Evolutionary conservation across 2,113 vertebrate species (phyloP).

Genomic region (Syngnathus floridae): DNA sequence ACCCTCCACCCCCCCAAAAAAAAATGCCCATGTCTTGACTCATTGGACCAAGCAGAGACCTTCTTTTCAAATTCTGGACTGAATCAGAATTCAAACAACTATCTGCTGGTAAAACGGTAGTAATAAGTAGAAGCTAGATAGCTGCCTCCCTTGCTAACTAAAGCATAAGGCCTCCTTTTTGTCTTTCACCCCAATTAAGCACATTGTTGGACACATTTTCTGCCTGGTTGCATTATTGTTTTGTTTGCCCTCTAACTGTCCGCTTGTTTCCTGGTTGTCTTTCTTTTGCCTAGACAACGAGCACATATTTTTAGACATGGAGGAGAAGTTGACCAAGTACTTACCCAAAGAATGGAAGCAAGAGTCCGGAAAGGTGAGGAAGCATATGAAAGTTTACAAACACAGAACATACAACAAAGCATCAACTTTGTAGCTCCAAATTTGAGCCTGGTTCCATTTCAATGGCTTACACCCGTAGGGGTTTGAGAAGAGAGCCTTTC

Average conservation of each 20-base stretch:
- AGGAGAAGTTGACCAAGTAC: slow-evolving; percentile 83
- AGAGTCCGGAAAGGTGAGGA: slow-evolving; percentile 71
- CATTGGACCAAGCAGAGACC: slow-evolving; percentile 25
- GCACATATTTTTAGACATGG: slow-evolving; percentile 83
- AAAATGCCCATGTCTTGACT: slow-evolving; percentile 42
- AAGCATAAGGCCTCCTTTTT: slow-evolving; percentile 32
- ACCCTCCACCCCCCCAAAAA: not conserved
- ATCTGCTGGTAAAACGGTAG: not conserved
- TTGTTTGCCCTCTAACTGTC: slow-evolving; percentile 50
- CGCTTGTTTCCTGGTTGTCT: slow-evolving; percentile 39
- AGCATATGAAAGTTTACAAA: not conserved
- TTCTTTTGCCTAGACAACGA: slow-evolving; percentile 75
- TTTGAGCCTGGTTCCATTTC: not conserved
- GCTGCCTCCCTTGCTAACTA: slow-evolving; percentile 33
- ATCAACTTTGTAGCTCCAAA: not conserved
- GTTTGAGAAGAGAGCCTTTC: slow-evolving; percentile 65
- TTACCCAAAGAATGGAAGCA: slow-evolving; percentile 85
- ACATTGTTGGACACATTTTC: slow-evolving; percentile 59
- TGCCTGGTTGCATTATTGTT: slow-evolving; percentile 48
- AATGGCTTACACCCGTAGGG: slow-evolving; percentile 58
- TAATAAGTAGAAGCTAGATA: slow-evolving; percentile 6
- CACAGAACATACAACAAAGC: not conserved
- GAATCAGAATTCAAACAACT: slow-evolving; percentile 3
- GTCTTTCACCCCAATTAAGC: slow-evolving; percentile 44
- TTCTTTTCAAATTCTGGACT: not conserved